Base-by-base conservation (phyloP, 2,113 vertebrate genomes). In the Cyanistes caeruleus region DNA sequence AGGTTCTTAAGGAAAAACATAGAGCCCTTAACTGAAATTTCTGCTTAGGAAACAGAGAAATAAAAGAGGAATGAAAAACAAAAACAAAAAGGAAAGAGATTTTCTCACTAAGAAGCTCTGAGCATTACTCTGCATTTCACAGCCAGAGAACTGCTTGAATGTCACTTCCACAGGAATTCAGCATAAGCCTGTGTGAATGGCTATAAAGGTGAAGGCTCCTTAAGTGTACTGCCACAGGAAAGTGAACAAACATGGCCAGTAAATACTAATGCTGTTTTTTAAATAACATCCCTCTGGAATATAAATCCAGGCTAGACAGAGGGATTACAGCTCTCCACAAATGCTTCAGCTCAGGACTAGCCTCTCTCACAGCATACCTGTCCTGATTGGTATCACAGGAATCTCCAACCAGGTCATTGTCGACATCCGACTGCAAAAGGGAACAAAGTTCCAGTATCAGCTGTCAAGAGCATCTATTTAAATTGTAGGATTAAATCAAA, bases 341-440 rank as follows among this genome's bases (percentile, higher is more conserved):
- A 80, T 52, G 20, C 41, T 59, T 94, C 37, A 43, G 22, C 13
- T 63, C 39, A 76, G 68, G 25, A 43, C 13, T 16, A 73, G 76
- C 22, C n/a, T 87, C 51, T 77, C 41, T 28, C 25, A 62, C 13
- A 74, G 41, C 92, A 62, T 99, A 99, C 99, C 99, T 99, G 98
- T 99, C 99, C 95, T 99, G 98, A 97, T 99, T 99, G 91, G 99
- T 99, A 64, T 99, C 99, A 56, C 99, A 99, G 75, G 98, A 99
- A 95, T 99, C 99, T 95, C 99, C 99, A 55, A 99, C 97, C 55
- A 99, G 98, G 95, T 99, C 99, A 56, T 99, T 98, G 90, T 99
- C 99, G 44, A 99, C 95, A 93, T 99, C 99, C 0, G 98, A 99
- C 99, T 99, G 96, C 35, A 97, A 98, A 97, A 72, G 67, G 49